Conservation (phyloP, 2,797 vertebrate species). For the Takifugu ocellatus region DNA sequence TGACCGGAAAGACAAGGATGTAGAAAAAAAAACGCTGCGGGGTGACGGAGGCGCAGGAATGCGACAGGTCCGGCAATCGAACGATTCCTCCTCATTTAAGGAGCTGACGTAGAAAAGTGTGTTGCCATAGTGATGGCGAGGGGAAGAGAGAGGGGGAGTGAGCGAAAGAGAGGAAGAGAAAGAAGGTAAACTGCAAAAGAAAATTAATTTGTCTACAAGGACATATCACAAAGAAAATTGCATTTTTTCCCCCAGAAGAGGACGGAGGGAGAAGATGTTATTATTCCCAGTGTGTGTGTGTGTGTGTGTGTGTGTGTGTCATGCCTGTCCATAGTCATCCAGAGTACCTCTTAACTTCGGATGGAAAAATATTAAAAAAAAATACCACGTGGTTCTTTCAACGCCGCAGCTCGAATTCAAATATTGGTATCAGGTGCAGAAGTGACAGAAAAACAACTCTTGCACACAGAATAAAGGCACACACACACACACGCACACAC, state of each 20-base stretch:
- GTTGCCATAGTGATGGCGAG: constrained; percentile 73
- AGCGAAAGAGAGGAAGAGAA: constrained; percentile 23
- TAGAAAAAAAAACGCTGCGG: constrained; percentile 5
- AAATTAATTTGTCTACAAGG: constrained; percentile 72
- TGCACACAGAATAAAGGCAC: too few species aligned
- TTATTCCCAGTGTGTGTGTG: constrained; percentile 8
- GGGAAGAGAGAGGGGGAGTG: constrained; percentile 36
- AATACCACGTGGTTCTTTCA: constrained; percentile 12
- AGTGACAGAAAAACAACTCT: too few species aligned
- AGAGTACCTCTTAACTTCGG: constrained; percentile 34
- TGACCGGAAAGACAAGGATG: constrained; percentile 33
- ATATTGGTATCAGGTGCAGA: too few species aligned
- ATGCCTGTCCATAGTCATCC: constrained; percentile 9
- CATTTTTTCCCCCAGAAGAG: constrained; percentile 44
- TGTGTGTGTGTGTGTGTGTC: constrained; percentile 1
- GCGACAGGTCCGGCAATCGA: constrained; percentile 47
- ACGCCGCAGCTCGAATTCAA: too few species aligned
- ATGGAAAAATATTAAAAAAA: constrained; percentile 32
- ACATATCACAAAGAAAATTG: constrained; percentile 59
- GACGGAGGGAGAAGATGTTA: constrained; percentile 21
- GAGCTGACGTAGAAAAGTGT: constrained; percentile 67
- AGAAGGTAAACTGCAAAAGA: constrained; percentile 47
- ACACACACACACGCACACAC: constrained; percentile 13
- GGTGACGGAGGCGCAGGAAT: constrained; percentile 47
- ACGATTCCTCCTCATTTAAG: constrained; percentile 67